phyloP scores from a whole-genome alignment of 2,797 vertebrate genomes.

The Phaenicophaeus curvirostris region DNA sequence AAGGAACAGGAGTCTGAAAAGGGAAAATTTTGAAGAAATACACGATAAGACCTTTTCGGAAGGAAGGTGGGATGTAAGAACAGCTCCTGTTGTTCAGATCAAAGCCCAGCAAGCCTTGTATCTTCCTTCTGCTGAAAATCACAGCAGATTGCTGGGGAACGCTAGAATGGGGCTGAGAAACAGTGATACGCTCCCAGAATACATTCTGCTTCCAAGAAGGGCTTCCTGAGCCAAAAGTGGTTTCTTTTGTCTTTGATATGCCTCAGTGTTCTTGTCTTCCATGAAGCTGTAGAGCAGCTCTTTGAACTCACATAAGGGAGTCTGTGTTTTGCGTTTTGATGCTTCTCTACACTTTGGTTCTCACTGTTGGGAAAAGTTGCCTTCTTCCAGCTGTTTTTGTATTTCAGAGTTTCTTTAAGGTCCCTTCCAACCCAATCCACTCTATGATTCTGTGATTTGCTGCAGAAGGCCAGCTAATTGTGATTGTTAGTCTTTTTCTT shows the following conservation, averaged over 20 bases:
- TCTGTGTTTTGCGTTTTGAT: conserved; percentile 43
- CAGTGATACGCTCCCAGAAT: background rate
- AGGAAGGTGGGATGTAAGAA: background rate
- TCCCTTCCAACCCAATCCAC: too few species aligned
- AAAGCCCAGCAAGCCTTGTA: background rate
- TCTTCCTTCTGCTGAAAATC: background rate
- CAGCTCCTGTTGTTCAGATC: background rate
- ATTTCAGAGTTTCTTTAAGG: background rate
- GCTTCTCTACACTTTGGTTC: conserved; percentile 41
- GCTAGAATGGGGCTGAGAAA: background rate
- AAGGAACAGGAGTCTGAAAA: background rate
- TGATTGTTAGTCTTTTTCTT: background rate
- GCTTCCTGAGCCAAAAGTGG: conserved; percentile 59
- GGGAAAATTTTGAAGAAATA: background rate
- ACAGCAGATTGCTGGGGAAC: background rate
- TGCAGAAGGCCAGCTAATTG: background rate
- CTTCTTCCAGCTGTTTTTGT: conserved; percentile 20
- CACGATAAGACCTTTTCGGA: background rate
- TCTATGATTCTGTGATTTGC: background rate
- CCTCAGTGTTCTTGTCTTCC: conserved; percentile 63
- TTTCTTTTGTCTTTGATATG: conserved; percentile 62
- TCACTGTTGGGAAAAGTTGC: conserved; percentile 16
- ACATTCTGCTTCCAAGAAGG: background rate
- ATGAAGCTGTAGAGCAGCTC: conserved; percentile 25
- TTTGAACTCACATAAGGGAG: conserved; percentile 61